Evolutionary conservation across 2,113 vertebrate genomes (phyloP).

Genomic region (Larimichthys polyactis): DNA sequence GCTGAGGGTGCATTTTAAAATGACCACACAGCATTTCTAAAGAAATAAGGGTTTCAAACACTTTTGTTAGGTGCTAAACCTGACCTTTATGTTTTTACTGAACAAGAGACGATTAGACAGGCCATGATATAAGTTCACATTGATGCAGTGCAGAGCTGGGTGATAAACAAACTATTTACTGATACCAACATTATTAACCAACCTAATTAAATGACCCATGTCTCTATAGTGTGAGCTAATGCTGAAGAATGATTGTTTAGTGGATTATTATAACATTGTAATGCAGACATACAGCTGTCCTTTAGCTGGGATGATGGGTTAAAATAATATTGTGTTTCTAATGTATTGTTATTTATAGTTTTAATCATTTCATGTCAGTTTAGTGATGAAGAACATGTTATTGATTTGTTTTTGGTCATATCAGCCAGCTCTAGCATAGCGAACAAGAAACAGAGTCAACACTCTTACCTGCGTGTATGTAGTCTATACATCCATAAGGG

Average conservation of each 20-base stretch:
- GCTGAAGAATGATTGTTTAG: neutral
- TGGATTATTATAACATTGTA: neutral
- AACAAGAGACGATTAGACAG: constrained; percentile 44
- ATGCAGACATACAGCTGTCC: neutral
- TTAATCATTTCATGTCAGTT: neutral
- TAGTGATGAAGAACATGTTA: neutral
- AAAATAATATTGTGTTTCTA: neutral
- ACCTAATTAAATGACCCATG: neutral
- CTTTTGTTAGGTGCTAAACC: constrained; percentile 54
- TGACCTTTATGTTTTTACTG: constrained; percentile 40
- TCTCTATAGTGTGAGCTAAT: neutral
- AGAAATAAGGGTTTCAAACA: constrained; percentile 54
- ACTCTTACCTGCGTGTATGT: constrained; percentile 7
- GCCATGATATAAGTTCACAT: constrained; percentile 9
- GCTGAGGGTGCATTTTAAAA: constrained; percentile 78
- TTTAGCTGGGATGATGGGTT: neutral
- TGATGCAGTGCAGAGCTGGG: neutral
- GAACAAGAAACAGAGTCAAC: neutral
- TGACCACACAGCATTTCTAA: constrained; percentile 77
- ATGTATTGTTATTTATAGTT: neutral
- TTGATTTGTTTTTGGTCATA: neutral
- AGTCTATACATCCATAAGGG: constrained; percentile 13
- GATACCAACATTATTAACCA: neutral
- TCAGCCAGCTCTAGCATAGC: neutral
- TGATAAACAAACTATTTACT: neutral